A percentile compares a stretch with the other conserved stretches of the same genome.
Evolutionary conservation across 64 coral and sea anemone genomes (phyloP).

Genomic region (Porites lutea): DNA sequence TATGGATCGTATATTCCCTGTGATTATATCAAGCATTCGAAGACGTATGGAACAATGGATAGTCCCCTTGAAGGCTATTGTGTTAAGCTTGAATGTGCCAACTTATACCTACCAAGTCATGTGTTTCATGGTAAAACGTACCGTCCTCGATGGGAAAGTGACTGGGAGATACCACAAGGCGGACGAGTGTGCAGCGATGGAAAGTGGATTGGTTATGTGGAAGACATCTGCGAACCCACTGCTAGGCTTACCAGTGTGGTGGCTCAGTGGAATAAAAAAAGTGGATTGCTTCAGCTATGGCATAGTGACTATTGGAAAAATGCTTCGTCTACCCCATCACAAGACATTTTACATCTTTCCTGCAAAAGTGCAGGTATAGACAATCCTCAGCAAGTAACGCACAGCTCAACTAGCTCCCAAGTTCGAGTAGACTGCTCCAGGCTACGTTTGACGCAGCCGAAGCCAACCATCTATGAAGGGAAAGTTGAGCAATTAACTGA

Average conservation of each 20-base stretch:
- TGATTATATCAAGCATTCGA: conserved; percentile 19
- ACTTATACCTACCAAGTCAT: conserved; percentile 26
- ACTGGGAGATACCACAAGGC: conserved; percentile 54
- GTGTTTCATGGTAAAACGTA: not conserved
- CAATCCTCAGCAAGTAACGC: not conserved
- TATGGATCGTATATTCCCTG: conserved; percentile 23
- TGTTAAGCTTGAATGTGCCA: conserved; percentile 28
- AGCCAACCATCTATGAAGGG: conserved; percentile 28
- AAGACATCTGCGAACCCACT: conserved; percentile 23
- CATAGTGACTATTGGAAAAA: not conserved
- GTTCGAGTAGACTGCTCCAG: not conserved
- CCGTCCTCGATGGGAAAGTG: conserved; percentile 55
- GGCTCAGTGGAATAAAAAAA: conserved; percentile 30
- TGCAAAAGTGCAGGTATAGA: not conserved
- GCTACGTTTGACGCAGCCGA: conserved; percentile 11
- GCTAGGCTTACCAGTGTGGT: not conserved
- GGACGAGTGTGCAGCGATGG: conserved; percentile 51
- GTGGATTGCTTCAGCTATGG: not conserved
- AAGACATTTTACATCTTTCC: not conserved
- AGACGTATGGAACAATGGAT: conserved; percentile 32
- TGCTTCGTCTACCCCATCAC: not conserved
- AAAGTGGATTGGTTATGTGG: conserved; percentile 47
- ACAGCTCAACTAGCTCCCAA: not conserved
- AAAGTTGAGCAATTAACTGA: conserved; percentile 30
- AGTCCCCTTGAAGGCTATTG: conserved; percentile 50